Conservation (phyloP, 2,797 vertebrate species). For the Rhyacichthys aspro region DNA sequence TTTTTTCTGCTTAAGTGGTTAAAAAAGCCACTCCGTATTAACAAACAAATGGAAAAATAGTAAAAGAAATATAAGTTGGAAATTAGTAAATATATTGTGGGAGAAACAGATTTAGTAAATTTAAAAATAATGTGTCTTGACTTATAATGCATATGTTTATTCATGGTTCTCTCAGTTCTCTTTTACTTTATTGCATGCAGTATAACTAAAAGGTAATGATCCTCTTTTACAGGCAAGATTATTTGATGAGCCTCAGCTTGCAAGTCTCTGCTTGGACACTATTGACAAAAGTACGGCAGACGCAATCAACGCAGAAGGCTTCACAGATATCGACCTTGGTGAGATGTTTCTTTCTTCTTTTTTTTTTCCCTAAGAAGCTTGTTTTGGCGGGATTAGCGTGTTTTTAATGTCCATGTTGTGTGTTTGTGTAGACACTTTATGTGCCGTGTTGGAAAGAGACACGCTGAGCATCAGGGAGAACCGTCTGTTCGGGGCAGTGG, state of each 20-base stretch:
- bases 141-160: too few species aligned
- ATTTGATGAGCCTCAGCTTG: conserved; percentile 97
- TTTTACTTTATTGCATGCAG: too few species aligned
- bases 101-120: too few species aligned
- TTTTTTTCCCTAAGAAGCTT: not conserved
- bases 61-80: too few species aligned
- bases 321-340: conserved; percentile 98
- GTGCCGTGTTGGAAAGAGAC: conserved; percentile 94
- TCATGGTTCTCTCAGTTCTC: too few species aligned
- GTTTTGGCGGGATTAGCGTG: conserved; percentile 10
- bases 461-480: conserved; percentile 96
- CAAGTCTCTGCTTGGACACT: conserved; percentile 95
- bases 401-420: not conserved
- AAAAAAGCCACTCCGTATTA: too few species aligned
- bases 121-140: too few species aligned
- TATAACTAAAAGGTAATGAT: too few species aligned
- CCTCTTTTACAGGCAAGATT: conserved; percentile 85
- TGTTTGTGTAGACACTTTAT: conserved; percentile 86
- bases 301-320: conserved; percentile 94
- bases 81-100: too few species aligned
- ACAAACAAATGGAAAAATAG: too few species aligned
- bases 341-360: conserved; percentile 22
- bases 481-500: conserved; percentile 92
- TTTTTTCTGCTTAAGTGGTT: too few species aligned
- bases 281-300: conserved; percentile 98